Evolutionary conservation across 2,113 vertebrate genomes (phyloP).

Genomic region (Perca fluviatilis): DNA sequence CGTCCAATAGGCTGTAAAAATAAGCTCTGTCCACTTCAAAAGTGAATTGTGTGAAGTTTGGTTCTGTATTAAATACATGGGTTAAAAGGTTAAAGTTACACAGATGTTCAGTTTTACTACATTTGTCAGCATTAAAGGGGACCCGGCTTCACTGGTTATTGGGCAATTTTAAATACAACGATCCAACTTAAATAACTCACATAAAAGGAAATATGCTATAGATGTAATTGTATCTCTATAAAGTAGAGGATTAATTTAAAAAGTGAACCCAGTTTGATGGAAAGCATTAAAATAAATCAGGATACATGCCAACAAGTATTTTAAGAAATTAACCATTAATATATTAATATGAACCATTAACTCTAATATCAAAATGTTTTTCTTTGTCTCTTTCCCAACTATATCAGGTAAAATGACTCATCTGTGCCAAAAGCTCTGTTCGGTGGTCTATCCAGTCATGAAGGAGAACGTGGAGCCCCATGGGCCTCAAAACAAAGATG

Average conservation of each 20-base stretch:
- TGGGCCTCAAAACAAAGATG: not conserved
- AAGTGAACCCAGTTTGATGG: not conserved
- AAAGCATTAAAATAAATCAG: not conserved
- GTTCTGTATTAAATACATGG: not conserved
- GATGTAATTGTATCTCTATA: not conserved
- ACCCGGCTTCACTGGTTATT: not conserved
- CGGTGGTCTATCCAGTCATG: slow-evolving; percentile 84
- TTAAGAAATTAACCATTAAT: not conserved
- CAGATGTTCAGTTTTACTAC: not conserved
- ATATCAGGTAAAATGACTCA: slow-evolving; percentile 82
- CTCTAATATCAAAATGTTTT: not conserved
- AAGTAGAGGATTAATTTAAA: not conserved
- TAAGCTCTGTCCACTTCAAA: too few species aligned
- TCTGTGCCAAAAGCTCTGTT: slow-evolving; percentile 86
- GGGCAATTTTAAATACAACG: not conserved
- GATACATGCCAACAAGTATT: not conserved
- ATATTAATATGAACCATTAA: not conserved
- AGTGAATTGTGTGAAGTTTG: not conserved
- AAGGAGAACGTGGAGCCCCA: not conserved
- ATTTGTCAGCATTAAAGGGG: not conserved
- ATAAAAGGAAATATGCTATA: not conserved
- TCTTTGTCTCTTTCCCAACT: not conserved
- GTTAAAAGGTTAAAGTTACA: too few species aligned
- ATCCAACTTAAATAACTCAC: not conserved
- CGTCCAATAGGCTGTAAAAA: too few species aligned